Conservation (phyloP, 1,140 invertebrate species). For the Drosophila bipectinata region DNA sequence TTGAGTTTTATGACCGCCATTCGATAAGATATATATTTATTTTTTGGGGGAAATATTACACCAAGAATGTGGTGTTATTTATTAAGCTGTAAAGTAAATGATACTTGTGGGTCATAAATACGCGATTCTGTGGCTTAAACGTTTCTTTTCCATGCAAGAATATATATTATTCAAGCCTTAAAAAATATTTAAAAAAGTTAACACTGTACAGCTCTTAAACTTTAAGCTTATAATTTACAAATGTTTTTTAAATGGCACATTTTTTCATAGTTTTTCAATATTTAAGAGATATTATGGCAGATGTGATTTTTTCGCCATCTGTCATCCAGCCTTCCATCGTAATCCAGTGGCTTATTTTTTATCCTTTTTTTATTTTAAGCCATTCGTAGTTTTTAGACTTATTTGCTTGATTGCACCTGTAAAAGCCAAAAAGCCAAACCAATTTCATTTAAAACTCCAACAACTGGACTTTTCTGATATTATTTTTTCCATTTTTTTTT, state of each 20-base stretch:
- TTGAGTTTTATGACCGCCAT: neutral
- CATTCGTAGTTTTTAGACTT: neutral
- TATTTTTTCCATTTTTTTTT: neutral
- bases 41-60: neutral
- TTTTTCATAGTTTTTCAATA: no score
- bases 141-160: no score
- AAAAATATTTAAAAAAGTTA: neutral
- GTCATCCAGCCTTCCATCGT: neutral
- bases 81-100: neutral
- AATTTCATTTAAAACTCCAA: conserved; percentile 1
- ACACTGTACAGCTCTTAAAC: no score
- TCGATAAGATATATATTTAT: no score
- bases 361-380: neutral
- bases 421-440: neutral
- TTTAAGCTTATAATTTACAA: no score
- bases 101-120: neutral
- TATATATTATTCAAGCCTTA: no score
- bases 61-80: neutral
- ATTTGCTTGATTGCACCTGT: conserved; percentile 1
- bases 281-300: no score
- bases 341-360: neutral
- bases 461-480: neutral
- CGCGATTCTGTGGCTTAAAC: neutral
- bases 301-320: neutral
- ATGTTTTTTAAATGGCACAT: no score